A percentile compares a stretch with the other conserved stretches of the same genome.
These are phyloP conservation scores for Stenchaetothrips biformis DNA, from an alignment of 2,888 invertebrate species.

Conservation along the genomic window DNA sequence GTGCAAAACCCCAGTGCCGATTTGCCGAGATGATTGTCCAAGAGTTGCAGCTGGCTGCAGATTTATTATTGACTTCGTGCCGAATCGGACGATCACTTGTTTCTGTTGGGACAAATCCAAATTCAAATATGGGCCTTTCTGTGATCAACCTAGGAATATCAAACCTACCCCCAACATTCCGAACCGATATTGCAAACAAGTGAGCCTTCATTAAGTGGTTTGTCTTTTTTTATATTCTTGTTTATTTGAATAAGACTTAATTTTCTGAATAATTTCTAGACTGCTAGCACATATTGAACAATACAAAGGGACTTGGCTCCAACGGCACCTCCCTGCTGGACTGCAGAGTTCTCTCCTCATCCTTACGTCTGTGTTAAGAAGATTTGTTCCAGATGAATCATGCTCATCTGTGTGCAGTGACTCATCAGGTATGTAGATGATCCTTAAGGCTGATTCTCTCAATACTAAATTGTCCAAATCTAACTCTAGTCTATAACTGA, in stretches of 20 bases:
- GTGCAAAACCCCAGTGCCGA: constrained; percentile 46
- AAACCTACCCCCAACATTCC: constrained; percentile 57
- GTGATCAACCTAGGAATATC: constrained; percentile 57
- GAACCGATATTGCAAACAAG: constrained; percentile 63
- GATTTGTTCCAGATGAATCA: constrained; percentile 46
- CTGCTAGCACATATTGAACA: constrained; percentile 53
- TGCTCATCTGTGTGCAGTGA: constrained; percentile 9
- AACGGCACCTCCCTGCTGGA: constrained; percentile 52
- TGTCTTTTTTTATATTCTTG: constrained; percentile 14
- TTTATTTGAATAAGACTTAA: background rate
- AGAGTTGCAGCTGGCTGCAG: constrained; percentile 56
- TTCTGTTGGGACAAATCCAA: constrained; percentile 53
- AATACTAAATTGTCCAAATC: too few relatives aligned
- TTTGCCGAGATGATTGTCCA: constrained; percentile 49
- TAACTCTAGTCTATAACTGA: background rate
- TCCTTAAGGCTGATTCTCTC: background rate
- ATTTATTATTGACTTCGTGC: constrained; percentile 55
- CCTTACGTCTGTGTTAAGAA: constrained; percentile 49
- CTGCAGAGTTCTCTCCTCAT: constrained; percentile 50
- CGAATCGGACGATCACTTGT: constrained; percentile 55
- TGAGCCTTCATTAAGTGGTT: constrained; percentile 39
- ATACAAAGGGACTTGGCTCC: constrained; percentile 53
- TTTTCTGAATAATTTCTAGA: constrained; percentile 39
- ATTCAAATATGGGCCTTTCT: constrained; percentile 52
- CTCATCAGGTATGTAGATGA: background rate